Conservation (phyloP, 2,888 invertebrate species). For the Pheosia gnoma region DNA sequence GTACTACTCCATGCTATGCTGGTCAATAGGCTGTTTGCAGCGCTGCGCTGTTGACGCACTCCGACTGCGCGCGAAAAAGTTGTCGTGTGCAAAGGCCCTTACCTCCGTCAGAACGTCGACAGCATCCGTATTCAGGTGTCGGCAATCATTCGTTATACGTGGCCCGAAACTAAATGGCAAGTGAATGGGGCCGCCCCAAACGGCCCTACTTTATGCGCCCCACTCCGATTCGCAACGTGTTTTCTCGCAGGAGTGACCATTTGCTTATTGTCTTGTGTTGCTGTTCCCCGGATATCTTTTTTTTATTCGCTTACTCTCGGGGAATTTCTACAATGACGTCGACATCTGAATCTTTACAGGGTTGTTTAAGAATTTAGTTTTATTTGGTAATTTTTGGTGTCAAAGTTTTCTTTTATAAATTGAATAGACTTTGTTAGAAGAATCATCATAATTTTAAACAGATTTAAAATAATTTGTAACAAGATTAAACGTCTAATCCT, state of each 20-base stretch:
- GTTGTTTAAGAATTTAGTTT: not conserved
- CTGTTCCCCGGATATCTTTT: slow-evolving; percentile 32
- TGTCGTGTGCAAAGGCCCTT: not conserved
- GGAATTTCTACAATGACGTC: slow-evolving; percentile 25
- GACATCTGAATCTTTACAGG: slow-evolving; percentile 22
- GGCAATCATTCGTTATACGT: slow-evolving; percentile 36
- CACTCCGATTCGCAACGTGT: slow-evolving; percentile 23
- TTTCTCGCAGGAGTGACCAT: slow-evolving; percentile 32
- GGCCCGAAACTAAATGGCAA: slow-evolving; percentile 36
- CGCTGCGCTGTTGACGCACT: too few relatives aligned
- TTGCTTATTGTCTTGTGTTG: slow-evolving; percentile 34
- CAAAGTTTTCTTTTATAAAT: not conserved
- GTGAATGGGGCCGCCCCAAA: slow-evolving; percentile 23
- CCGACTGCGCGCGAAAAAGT: too few relatives aligned
- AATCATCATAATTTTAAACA: too few relatives aligned
- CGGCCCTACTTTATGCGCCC: slow-evolving; percentile 20
- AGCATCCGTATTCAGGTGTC: slow-evolving; percentile 28
- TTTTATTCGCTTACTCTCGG: slow-evolving; percentile 31
- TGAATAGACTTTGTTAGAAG: not conserved
- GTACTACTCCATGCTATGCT: too few relatives aligned
- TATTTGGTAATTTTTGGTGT: not conserved
- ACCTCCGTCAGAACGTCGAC: not conserved
- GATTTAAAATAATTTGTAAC: too few relatives aligned
- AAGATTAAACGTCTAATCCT: too few relatives aligned
- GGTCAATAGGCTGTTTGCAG: too few relatives aligned